These are phyloP conservation scores for Dendrolimus punctatus DNA, from an alignment of 1,140 invertebrate species.

Conservation along the genomic window DNA sequence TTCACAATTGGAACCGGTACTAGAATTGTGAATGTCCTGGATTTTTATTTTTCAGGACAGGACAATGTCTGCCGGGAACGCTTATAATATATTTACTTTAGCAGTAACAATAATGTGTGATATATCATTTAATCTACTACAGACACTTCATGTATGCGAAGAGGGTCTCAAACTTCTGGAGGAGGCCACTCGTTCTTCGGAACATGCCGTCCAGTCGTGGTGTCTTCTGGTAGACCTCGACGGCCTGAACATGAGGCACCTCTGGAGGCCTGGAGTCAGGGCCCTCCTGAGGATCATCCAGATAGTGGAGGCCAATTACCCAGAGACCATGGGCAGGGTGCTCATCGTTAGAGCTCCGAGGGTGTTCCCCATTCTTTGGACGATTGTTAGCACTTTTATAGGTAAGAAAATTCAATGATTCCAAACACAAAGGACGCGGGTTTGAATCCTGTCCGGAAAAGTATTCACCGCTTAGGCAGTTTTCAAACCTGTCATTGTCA, in stretches of 20 bases:
- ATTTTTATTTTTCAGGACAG: too few species aligned
- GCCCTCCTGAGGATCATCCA: slow-evolving; percentile 94
- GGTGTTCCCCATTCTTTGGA: slow-evolving; percentile 98
- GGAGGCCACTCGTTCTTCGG: slow-evolving; percentile 82
- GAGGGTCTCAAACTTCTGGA: slow-evolving; percentile 87
- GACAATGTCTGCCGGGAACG: background rate
- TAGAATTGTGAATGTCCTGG: too few species aligned
- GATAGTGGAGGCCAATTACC: slow-evolving; percentile 96
- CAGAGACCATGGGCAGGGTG: slow-evolving; percentile 94
- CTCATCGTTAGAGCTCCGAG: slow-evolving; percentile 91
- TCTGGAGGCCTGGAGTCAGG: slow-evolving; percentile 94
- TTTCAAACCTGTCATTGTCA: too few species aligned
- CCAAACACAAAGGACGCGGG: too few species aligned
- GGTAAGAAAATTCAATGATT: slow-evolving; percentile 20
- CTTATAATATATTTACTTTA: too few species aligned
- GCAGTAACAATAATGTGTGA: background rate
- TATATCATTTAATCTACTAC: slow-evolving; percentile 11
- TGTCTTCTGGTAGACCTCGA: slow-evolving; percentile 94
- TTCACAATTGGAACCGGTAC: too few species aligned
- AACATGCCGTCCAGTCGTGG: slow-evolving; percentile 90
- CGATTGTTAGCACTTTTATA: slow-evolving; percentile 96
- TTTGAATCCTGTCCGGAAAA: too few species aligned
- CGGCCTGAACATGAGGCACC: slow-evolving; percentile 95
- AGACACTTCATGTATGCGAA: slow-evolving; percentile 90
- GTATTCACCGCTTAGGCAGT: too few species aligned